These are phyloP conservation scores for Betta splendens DNA, from an alignment of 2,797 vertebrate genomes.

Conservation along the genomic window DNA sequence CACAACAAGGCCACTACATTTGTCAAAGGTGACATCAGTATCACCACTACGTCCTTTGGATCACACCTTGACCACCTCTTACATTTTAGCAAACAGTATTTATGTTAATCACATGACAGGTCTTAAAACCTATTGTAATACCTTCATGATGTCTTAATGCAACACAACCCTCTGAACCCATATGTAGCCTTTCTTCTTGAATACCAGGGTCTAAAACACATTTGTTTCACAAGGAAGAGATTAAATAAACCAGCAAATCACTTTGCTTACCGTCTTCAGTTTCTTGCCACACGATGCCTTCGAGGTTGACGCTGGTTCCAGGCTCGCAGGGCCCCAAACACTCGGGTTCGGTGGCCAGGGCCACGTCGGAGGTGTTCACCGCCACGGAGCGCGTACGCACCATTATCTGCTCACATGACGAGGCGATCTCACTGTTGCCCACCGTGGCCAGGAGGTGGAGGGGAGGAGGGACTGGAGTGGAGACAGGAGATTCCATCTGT, in stretches of 20 bases:
- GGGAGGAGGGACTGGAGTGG: slow-evolving; percentile 92
- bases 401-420: slow-evolving; percentile 99
- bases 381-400: slow-evolving; percentile 97
- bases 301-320: slow-evolving; percentile 97
- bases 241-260: not conserved
- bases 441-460: slow-evolving; percentile 93
- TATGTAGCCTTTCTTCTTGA: slow-evolving; percentile 2
- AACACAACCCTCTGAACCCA: slow-evolving; percentile 15
- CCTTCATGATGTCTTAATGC: slow-evolving; percentile 28
- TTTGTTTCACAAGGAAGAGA: slow-evolving; percentile 20
- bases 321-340: slow-evolving; percentile 98
- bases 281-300: slow-evolving; percentile 99
- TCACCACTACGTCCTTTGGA: slow-evolving; percentile 45
- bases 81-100: slow-evolving; percentile 47
- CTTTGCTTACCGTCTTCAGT: slow-evolving; percentile 93
- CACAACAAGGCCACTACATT: slow-evolving; percentile 67
- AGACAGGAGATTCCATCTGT: slow-evolving; percentile 98
- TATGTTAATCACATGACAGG: slow-evolving; percentile 42
- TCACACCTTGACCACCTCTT: too few species aligned
- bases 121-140: slow-evolving; percentile 30
- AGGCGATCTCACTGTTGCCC: slow-evolving; percentile 92
- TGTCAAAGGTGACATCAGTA: slow-evolving; percentile 47
- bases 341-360: slow-evolving; percentile 94
- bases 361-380: slow-evolving; percentile 96
- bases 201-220: not conserved